These are phyloP conservation scores for Lasioglossum leucozonium DNA, from an alignment of 2,888 invertebrate species.

Conservation along the genomic window DNA sequence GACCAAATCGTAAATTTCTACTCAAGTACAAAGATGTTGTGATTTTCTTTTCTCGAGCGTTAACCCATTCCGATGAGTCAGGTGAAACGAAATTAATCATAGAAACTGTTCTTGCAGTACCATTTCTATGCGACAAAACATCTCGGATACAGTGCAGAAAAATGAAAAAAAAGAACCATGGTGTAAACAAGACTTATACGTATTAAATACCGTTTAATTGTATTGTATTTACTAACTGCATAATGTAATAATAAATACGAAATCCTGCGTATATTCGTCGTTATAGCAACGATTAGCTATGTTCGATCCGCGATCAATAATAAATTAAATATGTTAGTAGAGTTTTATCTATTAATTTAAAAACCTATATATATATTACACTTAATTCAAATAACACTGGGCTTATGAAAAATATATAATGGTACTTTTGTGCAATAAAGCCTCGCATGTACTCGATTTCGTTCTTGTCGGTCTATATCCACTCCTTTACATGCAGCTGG, in stretches of 20 bases:
- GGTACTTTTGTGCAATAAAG: constrained; percentile 82
- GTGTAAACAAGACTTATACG: constrained; percentile 60
- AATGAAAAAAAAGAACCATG: constrained; percentile 39
- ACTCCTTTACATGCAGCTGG: constrained; percentile 30
- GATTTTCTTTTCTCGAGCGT: background rate
- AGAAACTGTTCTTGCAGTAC: constrained; percentile 20
- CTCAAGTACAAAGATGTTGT: constrained; percentile 11
- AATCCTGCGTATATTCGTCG: constrained; percentile 71
- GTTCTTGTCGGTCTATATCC: constrained; percentile 28
- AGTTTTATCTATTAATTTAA: constrained; percentile 70
- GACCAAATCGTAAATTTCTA: constrained; percentile 15
- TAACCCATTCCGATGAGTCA: constrained; percentile 10
- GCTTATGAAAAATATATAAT: constrained; percentile 84
- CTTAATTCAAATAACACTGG: constrained; percentile 79
- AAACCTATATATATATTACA: constrained; percentile 79
- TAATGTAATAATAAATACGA: constrained; percentile 78
- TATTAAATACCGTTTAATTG: constrained; percentile 66
- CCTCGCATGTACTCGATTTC: constrained; percentile 59
- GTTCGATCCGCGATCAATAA: constrained; percentile 64
- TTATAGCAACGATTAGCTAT: constrained; percentile 67
- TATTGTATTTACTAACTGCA: constrained; percentile 70
- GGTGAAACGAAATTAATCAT: background rate
- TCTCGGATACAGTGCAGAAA: constrained; percentile 46
- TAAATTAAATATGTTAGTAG: constrained; percentile 80
- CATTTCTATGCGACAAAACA: constrained; percentile 47